Evolutionary conservation across 2,797 vertebrate species (phyloP).

Genomic region (Anisognathus igniventris): DNA sequence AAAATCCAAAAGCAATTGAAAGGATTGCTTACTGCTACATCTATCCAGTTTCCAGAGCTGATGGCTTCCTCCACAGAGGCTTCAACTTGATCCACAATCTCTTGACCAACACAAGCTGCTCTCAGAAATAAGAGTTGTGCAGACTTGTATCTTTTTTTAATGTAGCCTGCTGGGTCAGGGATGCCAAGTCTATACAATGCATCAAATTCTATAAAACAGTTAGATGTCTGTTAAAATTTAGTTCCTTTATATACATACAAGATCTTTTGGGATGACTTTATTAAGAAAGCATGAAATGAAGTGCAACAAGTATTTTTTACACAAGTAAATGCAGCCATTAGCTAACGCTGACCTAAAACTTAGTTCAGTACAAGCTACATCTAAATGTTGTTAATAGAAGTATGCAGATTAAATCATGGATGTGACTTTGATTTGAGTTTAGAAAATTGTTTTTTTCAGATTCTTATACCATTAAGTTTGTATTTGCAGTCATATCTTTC

Average conservation of each 20-base stretch:
- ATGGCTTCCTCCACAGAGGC: slow-evolving; percentile 94
- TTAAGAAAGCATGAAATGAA: not conserved
- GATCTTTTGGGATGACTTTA: not conserved
- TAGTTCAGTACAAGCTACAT: not conserved
- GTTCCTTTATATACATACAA: not conserved
- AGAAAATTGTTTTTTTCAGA: fast-evolving
- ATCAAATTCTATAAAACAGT: slow-evolving; percentile 86
- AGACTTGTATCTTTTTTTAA: slow-evolving; percentile 90
- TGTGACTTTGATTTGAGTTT: not conserved
- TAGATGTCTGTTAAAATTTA: not conserved
- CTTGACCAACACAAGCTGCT: slow-evolving; percentile 85
- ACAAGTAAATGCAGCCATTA: not conserved
- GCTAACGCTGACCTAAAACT: not conserved
- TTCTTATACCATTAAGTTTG: not conserved
- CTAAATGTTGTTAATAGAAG: not conserved
- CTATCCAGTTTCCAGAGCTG: slow-evolving; percentile 87
- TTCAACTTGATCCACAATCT: slow-evolving; percentile 91
- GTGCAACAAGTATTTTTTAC: not conserved
- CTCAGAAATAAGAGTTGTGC: slow-evolving; percentile 85
- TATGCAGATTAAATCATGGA: not conserved
- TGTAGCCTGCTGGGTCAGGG: slow-evolving; percentile 86
- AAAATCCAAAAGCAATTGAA: not conserved
- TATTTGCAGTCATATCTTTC: not conserved
- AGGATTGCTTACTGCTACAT: slow-evolving; percentile 81
- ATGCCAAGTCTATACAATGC: slow-evolving; percentile 89